phyloP scores from a whole-genome alignment of 2,797 vertebrate genomes.

The Rhodeus uyekii region DNA sequence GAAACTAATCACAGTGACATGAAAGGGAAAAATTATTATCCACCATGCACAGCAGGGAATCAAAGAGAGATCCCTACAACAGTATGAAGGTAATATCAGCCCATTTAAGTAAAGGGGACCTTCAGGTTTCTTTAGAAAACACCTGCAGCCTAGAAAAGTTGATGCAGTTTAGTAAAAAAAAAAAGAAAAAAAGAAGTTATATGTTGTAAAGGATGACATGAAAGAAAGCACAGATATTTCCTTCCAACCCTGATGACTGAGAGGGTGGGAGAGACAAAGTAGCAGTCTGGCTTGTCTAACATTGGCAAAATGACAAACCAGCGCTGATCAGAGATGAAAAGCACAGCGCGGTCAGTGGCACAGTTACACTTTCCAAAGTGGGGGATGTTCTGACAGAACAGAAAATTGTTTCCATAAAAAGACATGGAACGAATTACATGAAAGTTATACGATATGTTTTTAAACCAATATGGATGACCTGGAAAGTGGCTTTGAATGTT shows the following conservation, averaged over 20 bases:
- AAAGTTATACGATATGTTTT: constrained; percentile 8
- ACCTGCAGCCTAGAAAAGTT: neutral
- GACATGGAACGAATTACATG: constrained; percentile 41
- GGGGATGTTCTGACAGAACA: constrained; percentile 24
- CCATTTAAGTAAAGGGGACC: neutral
- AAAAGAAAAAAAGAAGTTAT: neutral
- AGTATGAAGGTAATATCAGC: constrained; percentile 6
- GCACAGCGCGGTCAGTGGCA: constrained; percentile 14
- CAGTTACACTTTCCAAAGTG: constrained; percentile 29
- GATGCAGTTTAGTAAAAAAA: neutral
- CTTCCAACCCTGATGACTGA: neutral
- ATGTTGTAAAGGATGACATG: neutral
- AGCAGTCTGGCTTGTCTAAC: neutral
- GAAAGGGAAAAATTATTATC: constrained; percentile 27
- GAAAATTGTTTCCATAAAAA: constrained; percentile 46
- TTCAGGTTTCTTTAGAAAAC: constrained; percentile 5
- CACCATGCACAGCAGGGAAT: constrained; percentile 3
- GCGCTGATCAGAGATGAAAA: constrained; percentile 40
- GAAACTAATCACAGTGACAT: constrained; percentile 34
- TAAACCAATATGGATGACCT: constrained; percentile 41
- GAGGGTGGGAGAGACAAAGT: constrained; percentile 7
- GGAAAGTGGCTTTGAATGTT: constrained; percentile 31
- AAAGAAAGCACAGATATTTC: constrained; percentile 14
- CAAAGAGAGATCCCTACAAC: neutral
- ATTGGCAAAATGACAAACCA: constrained; percentile 33